Base-by-base conservation (phyloP, 2,797 vertebrate genomes). In the Enteromius treurensis region DNA sequence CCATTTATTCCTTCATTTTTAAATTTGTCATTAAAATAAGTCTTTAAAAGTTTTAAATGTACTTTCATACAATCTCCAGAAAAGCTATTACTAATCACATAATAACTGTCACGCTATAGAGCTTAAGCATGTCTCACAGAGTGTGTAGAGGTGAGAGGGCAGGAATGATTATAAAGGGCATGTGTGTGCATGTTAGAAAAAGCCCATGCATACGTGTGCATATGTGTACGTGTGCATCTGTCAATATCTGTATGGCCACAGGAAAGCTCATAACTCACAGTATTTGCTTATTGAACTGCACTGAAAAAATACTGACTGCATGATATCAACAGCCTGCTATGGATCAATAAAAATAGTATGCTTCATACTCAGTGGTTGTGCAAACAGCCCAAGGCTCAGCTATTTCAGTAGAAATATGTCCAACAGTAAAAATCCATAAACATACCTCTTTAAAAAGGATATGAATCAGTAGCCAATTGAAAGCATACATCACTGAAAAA, bases 131-230 rank as follows among this genome's bases (percentile, higher is more conserved):
- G 15, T 71, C n/a, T 26, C 37, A 4, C 1, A 1, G 42, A 9
- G 70, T 73, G 70, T 32, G 10, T 11, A 3, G 49, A 47, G 26
- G 3, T 3, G 5, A 37, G 49, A 23, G 1, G 21, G 32, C 21
- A 58, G 21, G 21, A 58, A 40, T 76, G 34, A 75, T 40, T 58
- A 58, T 58, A 23, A 23, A 58, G 32, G 51, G 51, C 73, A 76
- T 76, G 73, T 58, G 64, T 40, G 47, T 37, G 64, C 65, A 53
- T 37, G 64, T 68, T 49, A 34, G 62, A 49, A 19, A 47, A 9
- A 45, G 23, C 11, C 11, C 19, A 51, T 58, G 49, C 15, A 32
- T 49, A 49, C 1, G 8, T 47, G 21, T 32, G 23, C 76, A 32
- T 32, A 42, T 60, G 53, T n/a, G 13, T 42, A 45, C 1, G 40